Conservation (phyloP, 30 jellyfish, hydroid and myxozoan genomes). For the Morbakka virulenta region DNA sequence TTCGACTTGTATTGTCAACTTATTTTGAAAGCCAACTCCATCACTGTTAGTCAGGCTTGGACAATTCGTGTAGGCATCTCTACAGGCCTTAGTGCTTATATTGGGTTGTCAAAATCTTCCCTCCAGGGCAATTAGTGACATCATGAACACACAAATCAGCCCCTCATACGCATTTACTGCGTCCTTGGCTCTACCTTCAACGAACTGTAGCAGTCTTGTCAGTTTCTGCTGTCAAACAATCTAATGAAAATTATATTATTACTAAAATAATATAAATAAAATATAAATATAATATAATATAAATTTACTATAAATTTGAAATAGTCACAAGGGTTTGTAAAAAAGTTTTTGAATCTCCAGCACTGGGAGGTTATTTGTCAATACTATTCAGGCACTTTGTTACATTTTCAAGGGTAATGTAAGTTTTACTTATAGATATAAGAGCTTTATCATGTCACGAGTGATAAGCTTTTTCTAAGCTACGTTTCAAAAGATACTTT, state of each 20-base stretch:
- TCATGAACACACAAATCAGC: neutral
- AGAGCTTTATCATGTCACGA: too few relatives aligned
- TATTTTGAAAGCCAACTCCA: neutral
- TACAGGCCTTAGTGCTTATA: neutral
- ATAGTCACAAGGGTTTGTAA: neutral
- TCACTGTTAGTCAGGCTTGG: neutral
- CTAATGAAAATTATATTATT: neutral
- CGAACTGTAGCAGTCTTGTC: neutral
- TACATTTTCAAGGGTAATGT: too few relatives aligned
- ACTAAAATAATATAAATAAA: too few relatives aligned
- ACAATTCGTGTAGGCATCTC: neutral
- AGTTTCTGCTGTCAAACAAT: neutral
- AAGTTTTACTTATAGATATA: too few relatives aligned
- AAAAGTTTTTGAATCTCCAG: neutral
- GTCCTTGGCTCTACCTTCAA: neutral
- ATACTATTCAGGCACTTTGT: neutral
- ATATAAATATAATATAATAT: too few relatives aligned
- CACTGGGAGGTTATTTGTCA: neutral
- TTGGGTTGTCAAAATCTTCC: neutral
- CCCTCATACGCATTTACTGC: neutral
- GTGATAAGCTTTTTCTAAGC: too few relatives aligned
- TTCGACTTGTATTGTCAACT: too few relatives aligned
- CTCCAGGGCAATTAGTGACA: neutral
- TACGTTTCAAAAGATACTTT: too few relatives aligned
- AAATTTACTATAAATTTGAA: too few relatives aligned